Evolutionary conservation across 2,797 vertebrate genomes (phyloP).

Genomic region (Crypturellus tataupa): DNA sequence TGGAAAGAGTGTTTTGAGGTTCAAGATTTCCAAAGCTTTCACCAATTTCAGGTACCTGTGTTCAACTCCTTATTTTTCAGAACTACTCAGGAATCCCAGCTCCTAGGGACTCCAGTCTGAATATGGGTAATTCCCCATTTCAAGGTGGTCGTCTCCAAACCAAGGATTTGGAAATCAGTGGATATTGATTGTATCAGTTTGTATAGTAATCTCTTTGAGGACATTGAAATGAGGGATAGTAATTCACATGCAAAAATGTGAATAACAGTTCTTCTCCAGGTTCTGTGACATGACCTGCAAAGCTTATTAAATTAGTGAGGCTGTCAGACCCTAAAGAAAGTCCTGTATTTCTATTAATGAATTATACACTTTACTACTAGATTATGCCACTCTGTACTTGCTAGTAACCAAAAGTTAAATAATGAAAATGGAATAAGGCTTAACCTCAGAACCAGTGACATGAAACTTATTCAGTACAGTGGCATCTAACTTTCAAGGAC

Average conservation of each 20-base stretch:
- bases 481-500: not conserved
- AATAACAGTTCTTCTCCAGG: not conserved
- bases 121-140: not conserved
- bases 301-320: not conserved
- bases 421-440: not conserved
- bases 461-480: not conserved
- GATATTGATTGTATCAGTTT: not conserved
- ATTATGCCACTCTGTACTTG: not conserved
- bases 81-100: not conserved
- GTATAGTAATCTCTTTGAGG: not conserved
- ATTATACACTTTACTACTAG: not conserved
- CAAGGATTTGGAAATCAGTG: not conserved
- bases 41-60: not conserved
- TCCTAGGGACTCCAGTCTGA: not conserved
- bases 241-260: not conserved
- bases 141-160: not conserved
- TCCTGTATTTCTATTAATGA: not conserved
- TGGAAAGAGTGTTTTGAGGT: not conserved
- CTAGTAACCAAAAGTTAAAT: not conserved
- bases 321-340: not conserved
- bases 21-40: not conserved
- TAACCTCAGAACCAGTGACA: not conserved
- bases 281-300: not conserved
- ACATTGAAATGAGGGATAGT: fast-evolving
- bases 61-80: not conserved